Conservation (phyloP, 2,888 invertebrate genomes). For the Nomada hirtipes region DNA sequence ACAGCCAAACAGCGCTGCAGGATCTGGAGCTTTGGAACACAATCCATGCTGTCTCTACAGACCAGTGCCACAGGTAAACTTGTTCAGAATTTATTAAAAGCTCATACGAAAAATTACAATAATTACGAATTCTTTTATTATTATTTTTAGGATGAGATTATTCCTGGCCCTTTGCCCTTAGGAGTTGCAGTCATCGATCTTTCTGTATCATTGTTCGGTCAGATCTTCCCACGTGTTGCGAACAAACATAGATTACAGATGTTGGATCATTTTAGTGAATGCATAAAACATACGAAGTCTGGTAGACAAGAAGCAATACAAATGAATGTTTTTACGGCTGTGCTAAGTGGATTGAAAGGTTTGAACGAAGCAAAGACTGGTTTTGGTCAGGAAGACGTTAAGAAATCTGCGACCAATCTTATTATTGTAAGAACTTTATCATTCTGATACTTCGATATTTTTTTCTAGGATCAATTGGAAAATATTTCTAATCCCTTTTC, state of each 20-base stretch:
- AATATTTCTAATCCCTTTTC: slow-evolving; percentile 1
- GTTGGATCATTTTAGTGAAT: slow-evolving; percentile 98
- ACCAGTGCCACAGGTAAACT: slow-evolving; percentile 86
- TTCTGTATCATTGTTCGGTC: slow-evolving; percentile 96
- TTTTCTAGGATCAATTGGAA: neutral
- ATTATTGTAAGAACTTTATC: slow-evolving; percentile 87
- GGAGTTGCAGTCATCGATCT: slow-evolving; percentile 98
- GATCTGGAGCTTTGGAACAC: slow-evolving; percentile 98
- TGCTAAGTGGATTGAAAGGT: slow-evolving; percentile 94
- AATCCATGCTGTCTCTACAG: slow-evolving; percentile 97
- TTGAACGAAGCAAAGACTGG: slow-evolving; percentile 94
- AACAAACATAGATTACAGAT: slow-evolving; percentile 99
- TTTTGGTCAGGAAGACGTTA: slow-evolving; percentile 95
- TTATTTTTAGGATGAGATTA: slow-evolving; percentile 85
- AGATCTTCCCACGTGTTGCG: slow-evolving; percentile 96
- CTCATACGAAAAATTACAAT: neutral
- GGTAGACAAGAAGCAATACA: slow-evolving; percentile 97
- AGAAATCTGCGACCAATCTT: slow-evolving; percentile 92
- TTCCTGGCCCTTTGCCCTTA: slow-evolving; percentile 94
- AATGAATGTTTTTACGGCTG: slow-evolving; percentile 97
- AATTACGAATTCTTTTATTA: neutral
- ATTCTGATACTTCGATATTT: neutral
- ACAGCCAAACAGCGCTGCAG: slow-evolving; percentile 97
- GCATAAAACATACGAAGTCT: slow-evolving; percentile 96
- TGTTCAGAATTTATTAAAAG: slow-evolving; percentile 4